Percentiles rank a stretch among this genome's conserved stretches.
Conservation (phyloP, 2,888 invertebrate genomes). For the Dolomedes plantarius region DNA sequence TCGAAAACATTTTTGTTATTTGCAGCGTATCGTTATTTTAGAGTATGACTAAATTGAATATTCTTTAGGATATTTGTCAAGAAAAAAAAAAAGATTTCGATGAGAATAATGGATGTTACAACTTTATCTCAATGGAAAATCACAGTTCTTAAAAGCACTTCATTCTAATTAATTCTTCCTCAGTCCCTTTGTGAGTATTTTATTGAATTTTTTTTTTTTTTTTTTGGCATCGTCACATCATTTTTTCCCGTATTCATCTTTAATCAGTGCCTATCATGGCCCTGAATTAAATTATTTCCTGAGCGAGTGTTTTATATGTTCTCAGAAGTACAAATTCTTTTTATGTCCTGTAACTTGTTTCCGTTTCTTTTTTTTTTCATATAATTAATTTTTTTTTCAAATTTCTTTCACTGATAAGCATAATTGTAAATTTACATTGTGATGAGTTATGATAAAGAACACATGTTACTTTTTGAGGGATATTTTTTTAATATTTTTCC, state of each 20-base stretch:
- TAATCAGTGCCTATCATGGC: slow-evolving; percentile 33
- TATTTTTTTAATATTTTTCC: neutral
- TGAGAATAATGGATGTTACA: slow-evolving; percentile 37
- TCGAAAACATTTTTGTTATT: slow-evolving; percentile 24
- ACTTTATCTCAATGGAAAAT: slow-evolving; percentile 50
- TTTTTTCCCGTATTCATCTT: slow-evolving; percentile 30
- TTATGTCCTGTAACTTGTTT: neutral
- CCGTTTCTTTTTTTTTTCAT: neutral
- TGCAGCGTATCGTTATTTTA: slow-evolving; percentile 7
- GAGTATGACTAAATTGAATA: slow-evolving; percentile 34
- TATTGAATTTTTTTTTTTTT: neutral
- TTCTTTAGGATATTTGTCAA: neutral
- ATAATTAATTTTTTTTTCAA: neutral
- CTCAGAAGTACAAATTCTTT: neutral
- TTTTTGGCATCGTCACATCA: neutral
- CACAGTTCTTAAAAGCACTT: slow-evolving; percentile 62
- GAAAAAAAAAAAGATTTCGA: slow-evolving; percentile 9
- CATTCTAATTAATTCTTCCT: slow-evolving; percentile 55
- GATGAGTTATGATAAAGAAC: slow-evolving; percentile 1
- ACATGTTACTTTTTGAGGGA: neutral
- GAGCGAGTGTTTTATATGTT: neutral
- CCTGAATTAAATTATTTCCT: slow-evolving; percentile 45
- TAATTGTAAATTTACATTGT: slow-evolving; percentile 13
- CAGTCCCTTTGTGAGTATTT: slow-evolving; percentile 19
- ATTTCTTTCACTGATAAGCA: neutral